These are phyloP conservation scores for Stenichneumon culpator DNA, from an alignment of 2,888 invertebrate species.

Conservation along the genomic window DNA sequence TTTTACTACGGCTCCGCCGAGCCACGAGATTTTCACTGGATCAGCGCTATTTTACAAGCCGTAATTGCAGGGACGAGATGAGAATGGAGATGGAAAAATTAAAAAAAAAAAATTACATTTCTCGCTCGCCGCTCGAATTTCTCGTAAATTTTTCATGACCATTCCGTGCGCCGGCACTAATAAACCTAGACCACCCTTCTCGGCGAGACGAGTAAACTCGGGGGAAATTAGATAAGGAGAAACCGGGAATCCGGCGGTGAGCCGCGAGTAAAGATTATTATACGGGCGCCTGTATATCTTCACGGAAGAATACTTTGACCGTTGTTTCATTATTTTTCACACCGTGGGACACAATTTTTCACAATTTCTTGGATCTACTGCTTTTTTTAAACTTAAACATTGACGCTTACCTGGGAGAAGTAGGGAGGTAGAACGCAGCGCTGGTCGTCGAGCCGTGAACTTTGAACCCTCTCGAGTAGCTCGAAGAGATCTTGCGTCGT, in stretches of 20 bases:
- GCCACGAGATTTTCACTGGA: not conserved
- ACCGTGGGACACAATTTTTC: not conserved
- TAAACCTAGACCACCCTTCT: slow-evolving; percentile 53
- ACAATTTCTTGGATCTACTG: not conserved
- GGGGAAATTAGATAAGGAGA: slow-evolving; percentile 59
- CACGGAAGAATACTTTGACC: not conserved
- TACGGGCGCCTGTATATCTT: slow-evolving; percentile 55
- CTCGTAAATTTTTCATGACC: slow-evolving; percentile 55
- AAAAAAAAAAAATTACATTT: no score
- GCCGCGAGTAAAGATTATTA: slow-evolving; percentile 51
- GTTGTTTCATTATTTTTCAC: not conserved
- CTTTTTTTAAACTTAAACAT: not conserved
- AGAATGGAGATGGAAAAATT: not conserved
- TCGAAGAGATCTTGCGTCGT: slow-evolving; percentile 94
- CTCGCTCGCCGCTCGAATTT: not conserved
- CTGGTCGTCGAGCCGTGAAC: slow-evolving; percentile 98
- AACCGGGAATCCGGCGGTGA: slow-evolving; percentile 28
- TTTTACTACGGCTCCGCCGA: not conserved
- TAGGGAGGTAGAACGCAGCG: slow-evolving; percentile 97
- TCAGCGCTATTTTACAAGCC: not conserved
- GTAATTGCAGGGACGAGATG: not conserved
- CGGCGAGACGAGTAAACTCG: slow-evolving; percentile 31
- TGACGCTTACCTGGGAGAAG: slow-evolving; percentile 91
- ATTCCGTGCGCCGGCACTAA: slow-evolving; percentile 38
- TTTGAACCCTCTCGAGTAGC: slow-evolving; percentile 96